Conservation (phyloP, 2,113 vertebrate species). For the Tautogolabrus adspersus region DNA sequence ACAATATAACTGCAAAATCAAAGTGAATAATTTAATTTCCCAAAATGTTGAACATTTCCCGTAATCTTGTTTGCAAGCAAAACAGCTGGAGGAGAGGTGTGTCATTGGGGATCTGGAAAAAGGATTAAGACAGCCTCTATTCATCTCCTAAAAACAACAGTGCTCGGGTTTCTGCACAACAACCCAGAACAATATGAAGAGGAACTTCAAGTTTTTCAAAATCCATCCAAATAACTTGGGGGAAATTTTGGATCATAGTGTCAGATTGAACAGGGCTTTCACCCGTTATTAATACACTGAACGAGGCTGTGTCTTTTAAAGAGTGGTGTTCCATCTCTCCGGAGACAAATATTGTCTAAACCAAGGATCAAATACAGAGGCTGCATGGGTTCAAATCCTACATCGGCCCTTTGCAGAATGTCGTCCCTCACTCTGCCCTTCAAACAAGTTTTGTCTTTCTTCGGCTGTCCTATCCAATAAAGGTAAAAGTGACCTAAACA, state of each 20-base stretch:
- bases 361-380: background rate
- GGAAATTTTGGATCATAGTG: background rate
- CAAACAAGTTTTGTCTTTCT: no score
- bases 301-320: background rate
- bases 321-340: background rate
- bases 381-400: no score
- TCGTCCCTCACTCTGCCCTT: no score
- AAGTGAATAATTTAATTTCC: no score
- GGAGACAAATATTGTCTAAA: background rate
- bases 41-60: background rate
- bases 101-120: constrained; percentile 9
- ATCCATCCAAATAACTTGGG: background rate
- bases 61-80: background rate
- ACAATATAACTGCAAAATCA: background rate
- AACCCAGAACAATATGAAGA: background rate
- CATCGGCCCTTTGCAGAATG: no score
- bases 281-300: background rate
- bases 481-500: no score
- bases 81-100: background rate
- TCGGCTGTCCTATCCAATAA: no score
- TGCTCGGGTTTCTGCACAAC: background rate
- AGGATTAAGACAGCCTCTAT: background rate
- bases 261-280: no score
- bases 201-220: background rate
- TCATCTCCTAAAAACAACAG: background rate